Evolutionary conservation across 2,888 invertebrate genomes (phyloP).

Genomic region (Ophion ellenae): DNA sequence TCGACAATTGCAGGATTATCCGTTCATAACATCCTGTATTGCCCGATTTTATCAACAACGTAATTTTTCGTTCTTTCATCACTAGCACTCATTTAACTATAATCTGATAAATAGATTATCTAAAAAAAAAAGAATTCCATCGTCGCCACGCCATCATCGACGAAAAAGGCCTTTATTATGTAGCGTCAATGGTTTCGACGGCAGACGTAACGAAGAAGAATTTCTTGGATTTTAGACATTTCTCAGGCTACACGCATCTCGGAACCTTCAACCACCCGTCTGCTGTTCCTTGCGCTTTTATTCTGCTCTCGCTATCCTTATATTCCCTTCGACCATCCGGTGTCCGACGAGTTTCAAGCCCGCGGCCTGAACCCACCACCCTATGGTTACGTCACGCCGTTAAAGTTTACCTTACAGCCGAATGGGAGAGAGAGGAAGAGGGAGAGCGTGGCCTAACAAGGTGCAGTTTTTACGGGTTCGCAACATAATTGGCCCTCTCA

Average conservation of each 20-base stretch:
- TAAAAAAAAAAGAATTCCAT: too few relatives aligned
- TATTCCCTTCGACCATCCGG: constrained; percentile 27
- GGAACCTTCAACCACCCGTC: constrained; percentile 24
- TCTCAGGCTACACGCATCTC: constrained; percentile 45
- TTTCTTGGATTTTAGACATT: constrained; percentile 19
- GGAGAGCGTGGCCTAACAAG: constrained; percentile 75
- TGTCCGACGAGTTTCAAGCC: constrained; percentile 67
- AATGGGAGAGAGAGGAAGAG: not conserved
- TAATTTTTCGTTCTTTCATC: too few relatives aligned
- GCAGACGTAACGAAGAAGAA: not conserved
- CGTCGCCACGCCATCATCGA: too few relatives aligned
- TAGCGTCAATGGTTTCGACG: too few relatives aligned
- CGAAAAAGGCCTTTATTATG: too few relatives aligned
- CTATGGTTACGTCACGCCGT: constrained; percentile 75
- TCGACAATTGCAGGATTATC: too few relatives aligned
- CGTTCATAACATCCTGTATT: too few relatives aligned
- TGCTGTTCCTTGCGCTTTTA: constrained; percentile 7
- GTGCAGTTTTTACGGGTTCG: constrained; percentile 79
- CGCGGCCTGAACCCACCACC: constrained; percentile 58
- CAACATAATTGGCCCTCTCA: constrained; percentile 80
- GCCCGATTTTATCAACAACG: too few relatives aligned
- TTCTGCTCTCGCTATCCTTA: constrained; percentile 26
- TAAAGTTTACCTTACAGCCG: constrained; percentile 69
- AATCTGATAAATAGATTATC: too few relatives aligned
- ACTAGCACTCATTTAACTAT: too few relatives aligned